Percentiles rank a stretch among this genome's conserved stretches.
Conservation (phyloP, 2,113 vertebrate genomes). For the Thomomys bottae region DNA sequence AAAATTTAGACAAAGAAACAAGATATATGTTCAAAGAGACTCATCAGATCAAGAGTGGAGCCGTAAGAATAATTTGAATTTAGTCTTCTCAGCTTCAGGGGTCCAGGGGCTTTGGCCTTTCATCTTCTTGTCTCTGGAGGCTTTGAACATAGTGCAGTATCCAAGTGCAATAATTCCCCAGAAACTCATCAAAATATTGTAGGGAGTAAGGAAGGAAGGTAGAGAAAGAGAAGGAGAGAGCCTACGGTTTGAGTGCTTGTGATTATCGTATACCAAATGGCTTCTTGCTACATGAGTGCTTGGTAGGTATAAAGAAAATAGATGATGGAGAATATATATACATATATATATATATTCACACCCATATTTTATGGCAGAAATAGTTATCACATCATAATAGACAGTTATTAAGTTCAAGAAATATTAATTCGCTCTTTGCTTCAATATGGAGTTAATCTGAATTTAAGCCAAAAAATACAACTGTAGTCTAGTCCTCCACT, state of each 20-base stretch:
- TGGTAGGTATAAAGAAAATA: background rate
- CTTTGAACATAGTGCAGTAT: slow-evolving; percentile 26
- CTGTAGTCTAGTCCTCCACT: background rate
- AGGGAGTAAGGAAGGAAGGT: too few relatives aligned
- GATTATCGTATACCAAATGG: background rate
- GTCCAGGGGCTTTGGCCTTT: background rate
- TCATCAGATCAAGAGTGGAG: background rate
- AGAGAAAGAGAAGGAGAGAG: background rate
- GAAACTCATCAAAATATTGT: background rate
- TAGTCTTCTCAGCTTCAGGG: background rate
- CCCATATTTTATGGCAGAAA: background rate
- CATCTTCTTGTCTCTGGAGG: background rate
- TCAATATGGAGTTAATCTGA: slow-evolving; percentile 21
- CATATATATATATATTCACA: too few relatives aligned
- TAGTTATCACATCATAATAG: background rate
- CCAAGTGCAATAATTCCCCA: background rate
- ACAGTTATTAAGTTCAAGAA: background rate
- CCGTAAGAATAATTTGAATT: background rate
- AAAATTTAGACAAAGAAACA: slow-evolving; percentile 11
- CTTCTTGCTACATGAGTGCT: background rate
- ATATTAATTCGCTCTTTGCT: background rate
- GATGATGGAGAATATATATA: background rate
- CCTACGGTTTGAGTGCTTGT: background rate
- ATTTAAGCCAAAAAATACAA: background rate
- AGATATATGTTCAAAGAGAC: background rate